Conservation (phyloP, 2,113 vertebrate species). For the Microtus ochrogaster region DNA sequence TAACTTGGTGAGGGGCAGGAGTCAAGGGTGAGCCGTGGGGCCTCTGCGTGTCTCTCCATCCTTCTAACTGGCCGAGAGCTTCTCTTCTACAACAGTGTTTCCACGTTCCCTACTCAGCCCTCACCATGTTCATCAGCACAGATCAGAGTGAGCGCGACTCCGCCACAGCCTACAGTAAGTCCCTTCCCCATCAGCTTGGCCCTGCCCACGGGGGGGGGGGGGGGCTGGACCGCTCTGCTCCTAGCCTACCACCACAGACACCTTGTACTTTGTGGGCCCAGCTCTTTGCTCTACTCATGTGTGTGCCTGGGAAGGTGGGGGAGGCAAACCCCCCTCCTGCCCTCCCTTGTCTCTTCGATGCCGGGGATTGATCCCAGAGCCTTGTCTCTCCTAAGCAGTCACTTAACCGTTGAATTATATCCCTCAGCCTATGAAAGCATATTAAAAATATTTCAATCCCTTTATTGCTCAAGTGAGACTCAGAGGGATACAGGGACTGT, state of each 20-base stretch:
- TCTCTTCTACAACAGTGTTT: conserved; percentile 91
- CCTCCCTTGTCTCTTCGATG: not conserved
- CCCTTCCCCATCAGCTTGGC: not conserved
- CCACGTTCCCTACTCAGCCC: conserved; percentile 97
- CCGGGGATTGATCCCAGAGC: not conserved
- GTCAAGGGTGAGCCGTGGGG: not conserved
- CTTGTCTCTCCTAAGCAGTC: not conserved
- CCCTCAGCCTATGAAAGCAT: not conserved
- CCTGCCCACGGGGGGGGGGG: not conserved
- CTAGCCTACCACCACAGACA: too few relatives aligned
- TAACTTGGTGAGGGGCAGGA: not conserved
- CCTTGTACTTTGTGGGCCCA: not conserved
- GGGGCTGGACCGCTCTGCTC: not conserved
- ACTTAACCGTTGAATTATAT: not conserved
- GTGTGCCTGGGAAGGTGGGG: not conserved
- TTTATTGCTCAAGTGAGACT: conserved; percentile 27
- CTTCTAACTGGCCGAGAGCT: conserved; percentile 1
- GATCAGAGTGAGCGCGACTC: conserved; percentile 97
- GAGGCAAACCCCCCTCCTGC: not conserved
- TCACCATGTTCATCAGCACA: conserved; percentile 98
- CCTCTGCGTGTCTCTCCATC: not conserved
- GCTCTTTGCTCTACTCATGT: not conserved
- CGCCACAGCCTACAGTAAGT: conserved; percentile 95
- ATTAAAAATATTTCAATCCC: not conserved
- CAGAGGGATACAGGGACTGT: conserved; percentile 8